Conservation (phyloP, 2,888 invertebrate genomes). For the Drosophila suboccidentalis region DNA sequence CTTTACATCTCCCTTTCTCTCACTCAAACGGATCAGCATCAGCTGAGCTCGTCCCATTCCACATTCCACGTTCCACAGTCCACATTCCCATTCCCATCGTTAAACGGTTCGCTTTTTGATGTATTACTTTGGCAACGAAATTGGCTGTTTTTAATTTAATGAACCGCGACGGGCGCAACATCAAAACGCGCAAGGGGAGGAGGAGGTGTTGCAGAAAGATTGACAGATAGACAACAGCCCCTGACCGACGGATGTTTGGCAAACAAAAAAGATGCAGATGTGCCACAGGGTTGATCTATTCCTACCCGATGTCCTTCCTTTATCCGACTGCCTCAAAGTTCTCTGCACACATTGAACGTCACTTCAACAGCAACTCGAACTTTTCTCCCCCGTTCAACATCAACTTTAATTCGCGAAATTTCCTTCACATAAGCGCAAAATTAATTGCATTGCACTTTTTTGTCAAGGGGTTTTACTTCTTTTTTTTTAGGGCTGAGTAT, state of each 20-base stretch:
- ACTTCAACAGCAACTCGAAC: conserved; percentile 43
- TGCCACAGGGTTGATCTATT: conserved; percentile 51
- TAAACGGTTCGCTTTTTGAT: conserved; percentile 62
- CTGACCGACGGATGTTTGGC: conserved; percentile 33
- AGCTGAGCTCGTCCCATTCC: conserved; percentile 50
- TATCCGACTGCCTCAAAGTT: conserved; percentile 51
- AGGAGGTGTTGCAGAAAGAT: conserved; percentile 6
- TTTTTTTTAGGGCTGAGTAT: conserved; percentile 20
- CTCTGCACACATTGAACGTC: conserved; percentile 70
- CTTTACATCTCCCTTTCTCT: neutral
- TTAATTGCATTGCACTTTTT: conserved; percentile 81
- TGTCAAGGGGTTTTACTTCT: conserved; percentile 58
- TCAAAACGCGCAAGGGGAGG: conserved; percentile 27
- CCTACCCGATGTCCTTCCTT: conserved; percentile 15
- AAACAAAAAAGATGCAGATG: conserved; percentile 51
- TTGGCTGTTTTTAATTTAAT: conserved; percentile 81
- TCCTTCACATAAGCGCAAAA: conserved; percentile 54
- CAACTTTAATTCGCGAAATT: conserved; percentile 53
- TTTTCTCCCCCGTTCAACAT: conserved; percentile 9
- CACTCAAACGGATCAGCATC: conserved; percentile 57
- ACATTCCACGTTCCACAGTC: conserved; percentile 10
- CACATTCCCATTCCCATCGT: neutral
- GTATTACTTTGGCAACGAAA: conserved; percentile 74
- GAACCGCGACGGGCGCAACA: conserved; percentile 69
- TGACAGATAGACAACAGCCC: conserved; percentile 45